These are phyloP conservation scores for Aphelenchoides fujianensis DNA, from an alignment of 1,140 invertebrate genomes.

Conservation along the genomic window DNA sequence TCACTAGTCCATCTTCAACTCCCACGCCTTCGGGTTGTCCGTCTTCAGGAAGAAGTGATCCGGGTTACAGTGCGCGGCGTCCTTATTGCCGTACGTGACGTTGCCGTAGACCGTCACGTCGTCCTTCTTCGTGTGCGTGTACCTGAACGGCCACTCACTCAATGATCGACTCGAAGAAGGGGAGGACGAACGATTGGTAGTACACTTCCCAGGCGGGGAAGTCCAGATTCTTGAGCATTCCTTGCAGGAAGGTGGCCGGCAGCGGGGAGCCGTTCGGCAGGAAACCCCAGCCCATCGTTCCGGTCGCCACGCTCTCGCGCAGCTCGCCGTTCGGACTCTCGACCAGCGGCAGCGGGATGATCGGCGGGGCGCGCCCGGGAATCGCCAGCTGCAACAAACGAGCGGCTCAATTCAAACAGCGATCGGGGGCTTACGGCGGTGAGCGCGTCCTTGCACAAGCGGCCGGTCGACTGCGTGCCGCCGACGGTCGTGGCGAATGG, in stretches of 20 bases:
- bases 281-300: background rate
- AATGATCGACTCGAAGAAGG: too few species aligned
- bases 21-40: background rate
- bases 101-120: background rate
- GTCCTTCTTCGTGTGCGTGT: background rate
- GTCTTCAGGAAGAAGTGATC: background rate
- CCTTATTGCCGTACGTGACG: conserved; percentile 7
- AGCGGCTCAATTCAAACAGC: too few species aligned
- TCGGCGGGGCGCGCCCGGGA: background rate
- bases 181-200: background rate
- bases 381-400: too few species aligned
- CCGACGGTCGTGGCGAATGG: background rate
- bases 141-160: background rate
- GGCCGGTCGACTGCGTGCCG: background rate
- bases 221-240: conserved; percentile 17
- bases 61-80: background rate
- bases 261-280: background rate
- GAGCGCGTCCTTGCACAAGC: background rate
- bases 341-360: background rate
- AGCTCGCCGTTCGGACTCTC: background rate
- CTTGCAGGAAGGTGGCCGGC: conserved; percentile 5
- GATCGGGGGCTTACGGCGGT: too few species aligned
- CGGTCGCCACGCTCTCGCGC: background rate
- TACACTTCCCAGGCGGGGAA: background rate
- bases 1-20: conserved; percentile 3